These are phyloP conservation scores for Watsonalla binaria DNA, from an alignment of 2,888 invertebrate genomes.

Conservation along the genomic window DNA sequence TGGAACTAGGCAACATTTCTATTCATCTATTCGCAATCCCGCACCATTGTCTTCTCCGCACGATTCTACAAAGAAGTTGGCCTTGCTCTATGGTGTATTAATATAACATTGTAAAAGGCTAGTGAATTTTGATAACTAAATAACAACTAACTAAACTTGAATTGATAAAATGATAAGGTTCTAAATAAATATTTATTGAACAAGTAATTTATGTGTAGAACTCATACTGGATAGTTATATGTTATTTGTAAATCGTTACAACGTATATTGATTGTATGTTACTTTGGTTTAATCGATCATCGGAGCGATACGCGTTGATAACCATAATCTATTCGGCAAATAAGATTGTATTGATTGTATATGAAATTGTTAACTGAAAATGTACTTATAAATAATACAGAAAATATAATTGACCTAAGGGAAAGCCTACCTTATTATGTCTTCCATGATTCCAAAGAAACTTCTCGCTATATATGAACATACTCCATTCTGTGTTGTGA, in stretches of 20 bases:
- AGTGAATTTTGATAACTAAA: slow-evolving; percentile 77
- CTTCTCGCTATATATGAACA: background rate
- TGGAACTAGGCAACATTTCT: background rate
- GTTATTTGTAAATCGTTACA: slow-evolving; percentile 15
- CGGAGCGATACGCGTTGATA: too few relatives aligned
- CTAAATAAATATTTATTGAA: slow-evolving; percentile 42
- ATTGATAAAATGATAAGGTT: slow-evolving; percentile 60
- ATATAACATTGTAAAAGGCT: slow-evolving; percentile 74
- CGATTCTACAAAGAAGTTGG: slow-evolving; percentile 55
- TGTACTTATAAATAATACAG: too few relatives aligned
- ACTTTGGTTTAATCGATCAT: too few relatives aligned
- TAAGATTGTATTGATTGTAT: too few relatives aligned
- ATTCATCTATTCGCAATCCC: slow-evolving; percentile 26
- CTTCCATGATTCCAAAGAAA: slow-evolving; percentile 7
- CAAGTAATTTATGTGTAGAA: slow-evolving; percentile 15
- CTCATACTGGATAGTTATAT: slow-evolving; percentile 28
- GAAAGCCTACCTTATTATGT: slow-evolving; percentile 3
- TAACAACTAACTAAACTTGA: slow-evolving; percentile 64
- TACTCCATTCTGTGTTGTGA: slow-evolving; percentile 22
- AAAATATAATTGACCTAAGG: too few relatives aligned
- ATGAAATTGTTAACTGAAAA: too few relatives aligned
- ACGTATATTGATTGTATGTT: slow-evolving; percentile 4
- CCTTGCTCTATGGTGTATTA: slow-evolving; percentile 68
- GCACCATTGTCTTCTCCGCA: slow-evolving; percentile 32
- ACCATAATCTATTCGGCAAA: too few relatives aligned